Evolutionary conservation across 2,888 invertebrate genomes (phyloP), one percentile per base, ranked within the genome.

Genomic region (Parascotia fuliginaria): DNA sequence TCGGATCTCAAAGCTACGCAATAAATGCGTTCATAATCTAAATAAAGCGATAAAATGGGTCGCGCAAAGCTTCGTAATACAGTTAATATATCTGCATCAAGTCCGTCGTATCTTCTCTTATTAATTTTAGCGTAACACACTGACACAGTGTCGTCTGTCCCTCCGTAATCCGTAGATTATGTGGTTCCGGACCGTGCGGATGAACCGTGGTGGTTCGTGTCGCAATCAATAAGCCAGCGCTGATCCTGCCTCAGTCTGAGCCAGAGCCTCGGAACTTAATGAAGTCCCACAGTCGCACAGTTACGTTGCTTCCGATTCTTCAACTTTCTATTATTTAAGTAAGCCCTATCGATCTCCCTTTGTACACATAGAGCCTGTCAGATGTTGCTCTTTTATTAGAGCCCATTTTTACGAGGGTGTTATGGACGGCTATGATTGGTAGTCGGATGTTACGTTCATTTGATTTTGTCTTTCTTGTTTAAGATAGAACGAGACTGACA

Each of bases 181-280:
- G 70, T 54, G 73, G 76, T 64, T 61, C 66, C 62, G 57, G 60
- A 61, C 60, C 44, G 55, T 51, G 55, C 53, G 65, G 68, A 66
- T 58, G 63, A 65, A 65, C 64, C 57, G 60, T 64, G 60, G 57
- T 60, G 47, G 55, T 61, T 61, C 55, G 57, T 68, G 63, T 68
- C 55, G 75, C 73, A 73, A 79, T 79, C 79, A 78, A 77, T 76
- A 77, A 78, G 69, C 70, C 65, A 62, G 64, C 65, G 60, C 61
- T 68, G 72, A 73, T 73, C 75, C 70, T 60, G 65, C 70, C 70
- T 63, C 56, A 61, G 73, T 79, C 74, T 80, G 75, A 83, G 78
- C 78, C 77, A n/a, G n/a, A n/a, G n/a, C n/a, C n/a, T n/a, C n/a
- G n/a, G 70, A 73, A 79, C 75, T 79, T 82, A 84, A 85, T 84